These are phyloP conservation scores for Hololepta plana DNA, from an alignment of 2,888 invertebrate genomes.

Conservation along the genomic window DNA sequence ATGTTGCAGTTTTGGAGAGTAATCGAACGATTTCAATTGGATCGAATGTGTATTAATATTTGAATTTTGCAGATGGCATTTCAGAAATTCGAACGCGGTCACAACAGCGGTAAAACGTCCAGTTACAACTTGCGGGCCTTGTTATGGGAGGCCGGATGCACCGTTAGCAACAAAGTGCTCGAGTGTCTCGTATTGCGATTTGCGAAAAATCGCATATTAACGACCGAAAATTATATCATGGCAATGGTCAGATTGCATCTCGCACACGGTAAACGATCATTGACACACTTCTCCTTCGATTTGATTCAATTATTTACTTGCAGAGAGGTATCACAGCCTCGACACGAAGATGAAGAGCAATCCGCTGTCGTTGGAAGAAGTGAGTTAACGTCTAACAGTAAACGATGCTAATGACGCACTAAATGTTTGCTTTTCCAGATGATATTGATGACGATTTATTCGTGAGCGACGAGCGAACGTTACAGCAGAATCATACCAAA, in stretches of 20 bases:
- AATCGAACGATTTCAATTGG: too few species aligned
- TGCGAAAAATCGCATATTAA: slow-evolving; percentile 37
- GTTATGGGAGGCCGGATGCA: slow-evolving; percentile 49
- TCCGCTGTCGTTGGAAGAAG: slow-evolving; percentile 53
- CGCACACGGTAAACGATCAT: slow-evolving; percentile 45
- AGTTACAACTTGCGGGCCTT: slow-evolving; percentile 44
- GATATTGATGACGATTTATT: slow-evolving; percentile 42
- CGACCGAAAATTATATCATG: slow-evolving; percentile 43
- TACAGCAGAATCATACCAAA: too few species aligned
- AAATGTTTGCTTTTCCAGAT: slow-evolving; percentile 35
- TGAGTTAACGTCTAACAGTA: slow-evolving; percentile 22
- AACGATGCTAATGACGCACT: too few species aligned
- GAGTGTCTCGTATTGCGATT: slow-evolving; percentile 51
- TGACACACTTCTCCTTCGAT: too few species aligned
- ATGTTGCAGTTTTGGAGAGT: slow-evolving; percentile 48
- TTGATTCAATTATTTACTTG: slow-evolving; percentile 7
- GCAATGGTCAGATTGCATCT: slow-evolving; percentile 43
- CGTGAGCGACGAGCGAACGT: too few species aligned
- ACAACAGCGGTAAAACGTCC: slow-evolving; percentile 36
- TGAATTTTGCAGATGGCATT: slow-evolving; percentile 32
- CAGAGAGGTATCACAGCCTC: slow-evolving; percentile 50
- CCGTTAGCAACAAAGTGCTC: slow-evolving; percentile 57
- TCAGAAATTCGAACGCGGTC: slow-evolving; percentile 36
- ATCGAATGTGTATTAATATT: slow-evolving; percentile 2
- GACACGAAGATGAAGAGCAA: slow-evolving; percentile 54